phyloP scores from a whole-genome alignment of 2,888 invertebrate genomes.

The Tachina grossa region DNA sequence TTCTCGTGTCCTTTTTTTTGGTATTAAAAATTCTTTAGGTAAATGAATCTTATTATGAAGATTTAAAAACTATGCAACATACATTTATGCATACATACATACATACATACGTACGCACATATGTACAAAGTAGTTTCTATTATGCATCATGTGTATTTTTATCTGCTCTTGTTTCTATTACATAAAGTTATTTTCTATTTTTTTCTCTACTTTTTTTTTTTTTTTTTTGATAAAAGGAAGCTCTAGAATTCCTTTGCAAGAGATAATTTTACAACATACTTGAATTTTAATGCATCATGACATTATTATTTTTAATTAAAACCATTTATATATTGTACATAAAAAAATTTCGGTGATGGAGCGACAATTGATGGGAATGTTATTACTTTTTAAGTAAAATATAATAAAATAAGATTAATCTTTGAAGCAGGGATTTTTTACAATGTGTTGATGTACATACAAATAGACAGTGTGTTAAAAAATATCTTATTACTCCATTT shows the following conservation, averaged over 20 bases:
- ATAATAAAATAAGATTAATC: slow-evolving; percentile 19
- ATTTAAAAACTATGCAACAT: slow-evolving; percentile 47
- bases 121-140: background rate
- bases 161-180: background rate
- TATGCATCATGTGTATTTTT: slow-evolving; percentile 5
- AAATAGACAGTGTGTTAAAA: too few relatives aligned
- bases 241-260: slow-evolving; percentile 44
- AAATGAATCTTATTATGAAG: slow-evolving; percentile 65
- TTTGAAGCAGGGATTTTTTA: slow-evolving; percentile 11
- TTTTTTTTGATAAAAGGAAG: slow-evolving; percentile 23
- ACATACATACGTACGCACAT: background rate
- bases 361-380: slow-evolving; percentile 46
- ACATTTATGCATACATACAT: background rate
- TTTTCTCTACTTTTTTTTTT: background rate
- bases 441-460: too few relatives aligned
- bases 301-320: slow-evolving; percentile 65
- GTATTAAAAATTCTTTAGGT: slow-evolving; percentile 65
- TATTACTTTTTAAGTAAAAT: slow-evolving; percentile 44
- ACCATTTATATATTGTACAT: slow-evolving; percentile 14
- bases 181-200: background rate
- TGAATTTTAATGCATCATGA: slow-evolving; percentile 60
- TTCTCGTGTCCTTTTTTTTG: slow-evolving; percentile 41
- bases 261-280: slow-evolving; percentile 47
- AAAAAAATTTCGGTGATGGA: background rate
- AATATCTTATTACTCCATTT: background rate